Conservation (phyloP, 2,797 vertebrate genomes). For the Garrulus glandarius region DNA sequence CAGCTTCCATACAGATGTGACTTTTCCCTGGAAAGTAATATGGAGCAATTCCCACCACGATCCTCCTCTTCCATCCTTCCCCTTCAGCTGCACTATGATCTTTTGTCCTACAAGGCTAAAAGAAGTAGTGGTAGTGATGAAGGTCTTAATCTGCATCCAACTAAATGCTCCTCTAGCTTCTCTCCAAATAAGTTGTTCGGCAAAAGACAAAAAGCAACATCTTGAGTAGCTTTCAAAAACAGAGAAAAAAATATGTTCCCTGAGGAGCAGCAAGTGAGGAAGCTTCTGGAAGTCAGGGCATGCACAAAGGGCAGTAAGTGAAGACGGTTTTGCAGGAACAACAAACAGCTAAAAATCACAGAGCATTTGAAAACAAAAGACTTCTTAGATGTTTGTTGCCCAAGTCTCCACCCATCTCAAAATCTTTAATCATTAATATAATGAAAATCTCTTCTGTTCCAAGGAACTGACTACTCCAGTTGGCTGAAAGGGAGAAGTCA, state of each 20-base stretch:
- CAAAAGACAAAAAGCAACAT: background rate
- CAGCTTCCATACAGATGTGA: background rate
- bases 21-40: background rate
- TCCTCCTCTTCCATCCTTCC: background rate
- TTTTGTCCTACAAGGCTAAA: background rate
- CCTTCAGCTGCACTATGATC: background rate
- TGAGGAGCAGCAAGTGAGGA: background rate
- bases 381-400: background rate
- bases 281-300: background rate
- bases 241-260: background rate
- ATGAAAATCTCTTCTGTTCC: background rate
- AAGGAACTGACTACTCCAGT: background rate
- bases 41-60: conserved; percentile 14
- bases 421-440: background rate
- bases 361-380: background rate
- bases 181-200: background rate
- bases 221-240: background rate
- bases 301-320: background rate
- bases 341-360: background rate
- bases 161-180: background rate
- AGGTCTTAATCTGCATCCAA: background rate
- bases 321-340: background rate
- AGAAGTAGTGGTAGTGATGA: background rate
- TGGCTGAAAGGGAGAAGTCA: conserved; percentile 3
- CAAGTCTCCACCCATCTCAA: background rate